phyloP scores from a whole-genome alignment of 35 echinoderm and acorn worm genomes.

The Hemicentrotus pulcherrimus region DNA sequence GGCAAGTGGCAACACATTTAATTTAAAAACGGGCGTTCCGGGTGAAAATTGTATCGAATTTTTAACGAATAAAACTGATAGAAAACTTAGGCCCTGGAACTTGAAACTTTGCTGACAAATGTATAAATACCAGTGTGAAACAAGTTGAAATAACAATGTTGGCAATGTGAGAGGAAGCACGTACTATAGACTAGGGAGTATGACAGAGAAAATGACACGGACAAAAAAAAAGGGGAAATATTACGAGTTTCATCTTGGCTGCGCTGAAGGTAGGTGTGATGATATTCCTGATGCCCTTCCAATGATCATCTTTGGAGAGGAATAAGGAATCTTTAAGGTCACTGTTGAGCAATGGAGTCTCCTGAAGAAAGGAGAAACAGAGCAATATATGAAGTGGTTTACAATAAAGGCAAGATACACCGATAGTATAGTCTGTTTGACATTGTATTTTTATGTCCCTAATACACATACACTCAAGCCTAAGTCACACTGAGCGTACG shows the following conservation, averaged over 20 bases:
- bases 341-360: background rate
- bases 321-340: background rate
- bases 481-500: background rate
- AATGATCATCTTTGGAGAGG: conserved; percentile 47
- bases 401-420: background rate
- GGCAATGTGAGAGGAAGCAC: background rate
- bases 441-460: background rate
- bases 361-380: background rate
- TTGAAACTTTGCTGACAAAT: no score
- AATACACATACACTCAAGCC: background rate
- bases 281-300: conserved; percentile 52
- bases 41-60: no score
- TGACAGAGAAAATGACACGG: background rate
- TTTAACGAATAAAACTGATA: no score
- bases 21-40: no score
- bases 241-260: conserved; percentile 66
- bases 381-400: background rate
- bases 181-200: background rate
- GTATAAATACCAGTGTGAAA: background rate
- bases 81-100: no score
- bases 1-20: no score
- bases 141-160: background rate
- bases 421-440: background rate
- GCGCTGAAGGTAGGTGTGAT: conserved; percentile 66
- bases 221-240: background rate